Evolutionary conservation across 2,888 invertebrate species (phyloP), one percentile per base, ranked within the genome.

Genomic region (Drosophila limbata): DNA sequence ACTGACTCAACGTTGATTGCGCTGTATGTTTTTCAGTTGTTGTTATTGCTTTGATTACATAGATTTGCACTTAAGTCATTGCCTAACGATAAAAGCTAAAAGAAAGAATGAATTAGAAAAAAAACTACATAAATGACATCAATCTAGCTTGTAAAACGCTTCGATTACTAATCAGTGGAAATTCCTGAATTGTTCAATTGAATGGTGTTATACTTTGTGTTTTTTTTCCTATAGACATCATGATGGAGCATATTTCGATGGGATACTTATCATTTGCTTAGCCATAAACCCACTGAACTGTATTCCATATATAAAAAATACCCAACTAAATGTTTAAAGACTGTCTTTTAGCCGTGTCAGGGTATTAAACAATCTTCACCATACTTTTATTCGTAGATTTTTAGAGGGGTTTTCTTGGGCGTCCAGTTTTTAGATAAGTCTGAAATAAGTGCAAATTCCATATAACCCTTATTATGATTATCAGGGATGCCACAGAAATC

Each of bases 1-100:
- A 53, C 21, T 66, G 62, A 69, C 44, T 72, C 67, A 72, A 51
- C 53, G 42, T 37, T 74, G 81, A 84, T 81, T 83, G 82, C 82
- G 67, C 70, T 66, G 62, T 73, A 67, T 80, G 79, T 77, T 67
- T 52, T 68, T 56, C 17, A 47, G 11, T 51, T 47, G 33, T 15
- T 50, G 40, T 62, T 57, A 31, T 19, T 40, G 42, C 50, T 63
- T 63, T 44, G 70, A 77, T 81, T 69, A 81, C 84, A 84, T 72
- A 33, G 81, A 72, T 81, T 80, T 78, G 69, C 81, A 84, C 81
- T 75, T 57, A 62, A 74, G 47, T 40, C 69, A 60, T 59, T 37
- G 63, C 25, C 53, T 19, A 70, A 39, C 51, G 51, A 57, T 67
- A 53, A 51, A 56, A 25, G 11, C 19, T 13, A 1, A 15, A 31